A percentile compares a stretch with the other conserved stretches of the same genome.
Evolutionary conservation across 1,140 invertebrate species (phyloP).

Genomic region (fruit fly (Drosophila melanogaster)): Release_6_plus_ISO1_MT NT_033777.3:14910001-14910500

Average conservation of each 20-base stretch:
- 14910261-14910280: background rate
- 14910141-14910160: conserved; percentile 11
- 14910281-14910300: conserved; percentile 59
- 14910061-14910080: background rate
- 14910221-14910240: conserved; percentile 51
- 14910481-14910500: conserved; percentile 50
- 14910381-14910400: background rate
- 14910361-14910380: conserved; percentile 2
- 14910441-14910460: conserved; percentile 41
- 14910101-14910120: conserved; percentile 55
- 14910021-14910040: background rate
- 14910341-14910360: conserved; percentile 45
- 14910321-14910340: conserved; percentile 45
- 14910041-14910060: background rate
- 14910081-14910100: conserved; percentile 15
- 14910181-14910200: conserved; percentile 70
- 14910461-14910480: conserved; percentile 69
- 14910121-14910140: conserved; percentile 47
- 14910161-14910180: conserved; percentile 61
- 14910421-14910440: conserved; percentile 17
- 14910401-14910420: conserved; percentile 23
- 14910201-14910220: conserved; percentile 68
- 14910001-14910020: background rate
- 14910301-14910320: conserved; percentile 81
- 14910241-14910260: conserved; percentile 21